These are phyloP conservation scores for Dinomys branickii DNA, from an alignment of 2,113 vertebrate genomes.

Conservation along the genomic window DNA sequence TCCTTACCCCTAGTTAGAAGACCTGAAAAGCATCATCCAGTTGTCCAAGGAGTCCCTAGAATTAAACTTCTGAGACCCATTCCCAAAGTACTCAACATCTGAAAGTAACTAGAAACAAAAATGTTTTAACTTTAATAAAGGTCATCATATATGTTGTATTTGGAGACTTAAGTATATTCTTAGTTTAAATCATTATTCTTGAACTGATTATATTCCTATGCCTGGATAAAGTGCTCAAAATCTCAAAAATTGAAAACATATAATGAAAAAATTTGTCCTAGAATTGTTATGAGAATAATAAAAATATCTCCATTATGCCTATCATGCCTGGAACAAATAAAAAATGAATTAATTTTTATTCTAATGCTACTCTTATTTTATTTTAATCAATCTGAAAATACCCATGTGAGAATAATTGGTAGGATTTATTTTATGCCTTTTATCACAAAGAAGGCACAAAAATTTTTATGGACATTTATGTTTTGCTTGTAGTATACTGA, in stretches of 20 bases:
- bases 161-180: background rate
- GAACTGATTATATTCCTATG: background rate
- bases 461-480: background rate
- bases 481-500: background rate
- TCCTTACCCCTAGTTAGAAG: background rate
- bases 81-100: background rate
- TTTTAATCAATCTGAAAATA: slow-evolving; percentile 39
- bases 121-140: background rate
- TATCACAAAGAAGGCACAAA: background rate
- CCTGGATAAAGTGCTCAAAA: background rate
- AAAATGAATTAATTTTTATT: background rate
- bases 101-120: background rate
- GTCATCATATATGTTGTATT: background rate
- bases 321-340: background rate
- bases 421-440: background rate
- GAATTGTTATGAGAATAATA: background rate
- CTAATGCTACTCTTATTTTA: background rate
- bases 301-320: background rate
- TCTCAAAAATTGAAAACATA: background rate
- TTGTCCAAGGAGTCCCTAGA: background rate
- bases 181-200: background rate
- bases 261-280: background rate
- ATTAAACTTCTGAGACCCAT: background rate
- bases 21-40: background rate
- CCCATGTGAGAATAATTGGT: background rate